A percentile compares a stretch with the other conserved stretches of the same genome.
phyloP scores from a whole-genome alignment of 2,113 vertebrate species.

The Nycticorax nycticorax region DNA sequence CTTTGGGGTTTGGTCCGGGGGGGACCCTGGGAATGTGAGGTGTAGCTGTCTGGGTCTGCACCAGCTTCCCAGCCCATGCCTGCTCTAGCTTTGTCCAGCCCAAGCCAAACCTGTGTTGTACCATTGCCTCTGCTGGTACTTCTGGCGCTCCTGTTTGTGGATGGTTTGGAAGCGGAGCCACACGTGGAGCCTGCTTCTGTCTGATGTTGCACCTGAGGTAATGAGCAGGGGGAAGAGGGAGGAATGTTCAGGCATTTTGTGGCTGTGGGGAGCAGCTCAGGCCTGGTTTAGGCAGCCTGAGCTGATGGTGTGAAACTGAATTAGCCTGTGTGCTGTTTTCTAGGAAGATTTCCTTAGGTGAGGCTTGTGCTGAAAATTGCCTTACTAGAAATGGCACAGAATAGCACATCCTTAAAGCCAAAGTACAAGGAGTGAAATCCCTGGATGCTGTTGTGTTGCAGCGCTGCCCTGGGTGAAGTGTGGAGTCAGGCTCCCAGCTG shows the following conservation, averaged over 20 bases:
- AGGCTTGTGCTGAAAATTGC: background rate
- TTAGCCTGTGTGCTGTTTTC: rapidly evolving
- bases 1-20: background rate
- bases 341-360: background rate
- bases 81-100: rapidly evolving
- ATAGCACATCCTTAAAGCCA: background rate
- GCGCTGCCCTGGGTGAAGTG: background rate
- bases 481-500: rapidly evolving
- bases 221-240: background rate
- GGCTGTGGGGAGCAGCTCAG: background rate
- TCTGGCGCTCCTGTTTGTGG: no score
- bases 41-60: background rate
- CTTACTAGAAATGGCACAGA: background rate
- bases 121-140: rapidly evolving
- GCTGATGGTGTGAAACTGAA: rapidly evolving
- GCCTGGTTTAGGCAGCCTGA: background rate
- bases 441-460: rapidly evolving
- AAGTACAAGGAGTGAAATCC: background rate
- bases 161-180: rapidly evolving
- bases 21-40: background rate
- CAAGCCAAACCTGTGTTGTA: rapidly evolving
- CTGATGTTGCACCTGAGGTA: background rate
- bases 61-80: rapidly evolving
- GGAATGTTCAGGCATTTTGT: rapidly evolving
- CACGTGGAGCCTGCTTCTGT: rapidly evolving